phyloP scores from a whole-genome alignment of 2,113 vertebrate species.

The Saguinus imperator region DNA sequence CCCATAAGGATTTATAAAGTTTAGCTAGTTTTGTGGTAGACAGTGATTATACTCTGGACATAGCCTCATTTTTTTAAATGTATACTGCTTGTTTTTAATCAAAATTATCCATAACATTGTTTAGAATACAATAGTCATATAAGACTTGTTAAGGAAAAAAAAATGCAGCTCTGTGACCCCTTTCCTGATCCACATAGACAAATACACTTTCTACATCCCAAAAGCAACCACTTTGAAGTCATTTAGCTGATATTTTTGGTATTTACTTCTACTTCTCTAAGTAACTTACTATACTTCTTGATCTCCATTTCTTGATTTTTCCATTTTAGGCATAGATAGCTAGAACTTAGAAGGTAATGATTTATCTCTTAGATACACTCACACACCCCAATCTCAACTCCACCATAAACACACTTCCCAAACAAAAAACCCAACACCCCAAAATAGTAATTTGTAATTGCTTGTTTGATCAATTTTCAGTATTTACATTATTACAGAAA shows the following conservation, averaged over 20 bases:
- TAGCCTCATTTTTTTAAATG: neutral
- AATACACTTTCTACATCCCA: neutral
- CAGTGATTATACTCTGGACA: neutral
- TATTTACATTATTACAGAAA: neutral
- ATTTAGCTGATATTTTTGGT: neutral
- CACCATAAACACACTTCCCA: neutral
- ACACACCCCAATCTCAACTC: neutral
- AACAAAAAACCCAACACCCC: neutral
- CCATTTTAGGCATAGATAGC: neutral
- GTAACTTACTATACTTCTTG: neutral
- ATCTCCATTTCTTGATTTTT: constrained; percentile 2
- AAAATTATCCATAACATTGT: neutral
- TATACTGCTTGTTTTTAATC: neutral
- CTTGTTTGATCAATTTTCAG: neutral
- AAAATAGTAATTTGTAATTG: neutral
- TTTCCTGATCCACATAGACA: neutral
- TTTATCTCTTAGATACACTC: neutral
- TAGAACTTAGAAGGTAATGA: neutral
- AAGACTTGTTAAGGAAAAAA: neutral
- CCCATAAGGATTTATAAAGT: neutral
- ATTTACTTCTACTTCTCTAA: neutral
- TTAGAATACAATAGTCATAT: neutral
- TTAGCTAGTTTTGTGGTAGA: neutral
- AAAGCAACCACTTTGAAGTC: neutral
- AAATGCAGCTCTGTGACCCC: neutral